Conservation (phyloP, 1,140 invertebrate genomes). For the Diorhabda sublineata region DNA sequence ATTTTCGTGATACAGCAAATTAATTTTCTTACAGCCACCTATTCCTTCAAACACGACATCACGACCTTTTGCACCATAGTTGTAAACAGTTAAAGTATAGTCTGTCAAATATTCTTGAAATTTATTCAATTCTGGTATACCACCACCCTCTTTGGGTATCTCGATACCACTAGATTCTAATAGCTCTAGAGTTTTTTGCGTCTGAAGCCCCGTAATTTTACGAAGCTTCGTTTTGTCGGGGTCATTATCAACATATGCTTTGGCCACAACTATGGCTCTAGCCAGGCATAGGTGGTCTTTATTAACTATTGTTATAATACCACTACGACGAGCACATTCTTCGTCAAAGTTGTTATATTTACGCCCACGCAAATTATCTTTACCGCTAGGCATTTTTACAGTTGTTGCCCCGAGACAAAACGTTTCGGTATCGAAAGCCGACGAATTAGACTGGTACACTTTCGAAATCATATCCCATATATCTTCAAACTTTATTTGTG, state of each 20-base stretch:
- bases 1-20: too few species aligned
- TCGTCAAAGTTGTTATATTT: constrained; percentile 18
- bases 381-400: background rate
- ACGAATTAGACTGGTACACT: too few species aligned
- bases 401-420: constrained; percentile 2
- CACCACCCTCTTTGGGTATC: too few species aligned
- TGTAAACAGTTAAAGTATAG: too few species aligned
- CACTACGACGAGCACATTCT: constrained; percentile 9
- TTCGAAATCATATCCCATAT: too few species aligned
- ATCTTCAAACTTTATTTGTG: too few species aligned
- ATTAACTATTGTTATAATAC: constrained; percentile 13
- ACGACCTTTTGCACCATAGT: too few species aligned
- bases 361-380: background rate
- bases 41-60: too few species aligned
- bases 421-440: background rate
- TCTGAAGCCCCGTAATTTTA: background rate
- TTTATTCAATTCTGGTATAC: too few species aligned
- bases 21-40: too few species aligned
- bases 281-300: constrained; percentile 18
- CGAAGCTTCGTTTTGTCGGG: background rate
- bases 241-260: constrained; percentile 1
- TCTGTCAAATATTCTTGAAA: too few species aligned
- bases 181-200: background rate
- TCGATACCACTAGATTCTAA: too few species aligned
- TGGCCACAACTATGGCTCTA: constrained; percentile 15